phyloP scores from a whole-genome alignment of 2,888 invertebrate genomes.

The Lathronympha strigana region DNA sequence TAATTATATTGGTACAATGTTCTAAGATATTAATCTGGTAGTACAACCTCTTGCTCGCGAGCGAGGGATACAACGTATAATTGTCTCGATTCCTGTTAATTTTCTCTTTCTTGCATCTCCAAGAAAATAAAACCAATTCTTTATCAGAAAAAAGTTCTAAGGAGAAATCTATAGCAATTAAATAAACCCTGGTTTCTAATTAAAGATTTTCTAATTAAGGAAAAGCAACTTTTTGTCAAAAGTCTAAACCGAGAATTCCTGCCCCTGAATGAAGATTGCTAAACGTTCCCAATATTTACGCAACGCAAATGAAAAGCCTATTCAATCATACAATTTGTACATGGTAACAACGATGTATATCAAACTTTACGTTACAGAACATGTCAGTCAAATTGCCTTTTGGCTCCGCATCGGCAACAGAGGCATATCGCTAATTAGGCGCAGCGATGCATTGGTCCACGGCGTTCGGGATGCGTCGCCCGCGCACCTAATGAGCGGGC shows the following conservation, averaged over 20 bases:
- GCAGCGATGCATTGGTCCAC: slow-evolving; percentile 57
- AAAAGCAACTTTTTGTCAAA: too few species aligned
- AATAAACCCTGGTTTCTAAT: background rate
- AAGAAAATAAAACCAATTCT: background rate
- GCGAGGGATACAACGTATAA: background rate
- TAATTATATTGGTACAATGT: background rate
- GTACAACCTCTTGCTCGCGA: background rate
- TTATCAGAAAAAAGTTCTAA: background rate
- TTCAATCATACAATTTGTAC: too few species aligned
- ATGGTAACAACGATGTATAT: background rate
- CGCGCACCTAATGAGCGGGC: slow-evolving; percentile 55
- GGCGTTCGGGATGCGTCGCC: slow-evolving; percentile 57
- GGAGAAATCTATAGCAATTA: background rate
- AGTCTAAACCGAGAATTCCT: too few species aligned
- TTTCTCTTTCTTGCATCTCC: background rate
- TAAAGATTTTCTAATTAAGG: background rate
- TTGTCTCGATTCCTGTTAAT: background rate
- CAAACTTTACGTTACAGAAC: background rate
- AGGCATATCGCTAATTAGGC: slow-evolving; percentile 69
- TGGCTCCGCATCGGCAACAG: slow-evolving; percentile 6
- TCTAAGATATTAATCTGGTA: background rate
- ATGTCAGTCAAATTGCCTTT: slow-evolving; percentile 10
- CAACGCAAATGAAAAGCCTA: too few species aligned
- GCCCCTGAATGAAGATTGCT: too few species aligned
- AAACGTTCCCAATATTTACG: too few species aligned